Conservation (phyloP, 2,797 vertebrate species). For the Acropternis orthonyx region DNA sequence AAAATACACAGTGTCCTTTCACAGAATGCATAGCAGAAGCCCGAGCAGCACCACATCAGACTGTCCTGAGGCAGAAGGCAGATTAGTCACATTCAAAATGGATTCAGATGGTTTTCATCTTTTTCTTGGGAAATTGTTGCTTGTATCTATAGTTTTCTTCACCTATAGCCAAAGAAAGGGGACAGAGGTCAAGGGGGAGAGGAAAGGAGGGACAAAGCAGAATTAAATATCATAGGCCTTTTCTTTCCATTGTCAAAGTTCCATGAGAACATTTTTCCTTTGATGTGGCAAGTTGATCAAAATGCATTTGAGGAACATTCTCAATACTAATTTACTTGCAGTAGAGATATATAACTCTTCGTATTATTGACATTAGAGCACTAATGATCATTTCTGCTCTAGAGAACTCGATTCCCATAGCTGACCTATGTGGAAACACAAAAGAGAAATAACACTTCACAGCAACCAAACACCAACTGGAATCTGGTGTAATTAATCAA, state of each 20-base stretch:
- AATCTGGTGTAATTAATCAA: background rate
- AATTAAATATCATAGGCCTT: background rate
- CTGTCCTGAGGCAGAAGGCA: slow-evolving; percentile 65
- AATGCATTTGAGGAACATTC: background rate
- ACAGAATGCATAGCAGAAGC: slow-evolving; percentile 32
- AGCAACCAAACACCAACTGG: background rate
- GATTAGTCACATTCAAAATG: slow-evolving; percentile 61
- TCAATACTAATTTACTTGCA: background rate
- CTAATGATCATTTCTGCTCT: background rate
- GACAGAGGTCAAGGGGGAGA: background rate
- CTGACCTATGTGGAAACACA: background rate
- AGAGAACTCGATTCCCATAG: background rate
- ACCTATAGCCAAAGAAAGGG: slow-evolving; percentile 54
- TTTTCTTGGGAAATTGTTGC: slow-evolving; percentile 47
- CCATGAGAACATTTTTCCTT: background rate
- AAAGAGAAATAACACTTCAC: background rate
- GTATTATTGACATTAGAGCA: background rate
- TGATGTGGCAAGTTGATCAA: background rate
- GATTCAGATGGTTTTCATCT: slow-evolving; percentile 18
- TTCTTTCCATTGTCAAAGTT: background rate
- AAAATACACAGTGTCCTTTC: slow-evolving; percentile 13
- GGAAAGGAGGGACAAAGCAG: background rate
- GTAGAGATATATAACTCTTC: background rate
- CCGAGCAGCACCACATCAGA: background rate
- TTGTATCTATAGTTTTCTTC: slow-evolving; percentile 37